Base-by-base conservation (phyloP, 2,888 invertebrate genomes). In the Drosophila putrida region DNA sequence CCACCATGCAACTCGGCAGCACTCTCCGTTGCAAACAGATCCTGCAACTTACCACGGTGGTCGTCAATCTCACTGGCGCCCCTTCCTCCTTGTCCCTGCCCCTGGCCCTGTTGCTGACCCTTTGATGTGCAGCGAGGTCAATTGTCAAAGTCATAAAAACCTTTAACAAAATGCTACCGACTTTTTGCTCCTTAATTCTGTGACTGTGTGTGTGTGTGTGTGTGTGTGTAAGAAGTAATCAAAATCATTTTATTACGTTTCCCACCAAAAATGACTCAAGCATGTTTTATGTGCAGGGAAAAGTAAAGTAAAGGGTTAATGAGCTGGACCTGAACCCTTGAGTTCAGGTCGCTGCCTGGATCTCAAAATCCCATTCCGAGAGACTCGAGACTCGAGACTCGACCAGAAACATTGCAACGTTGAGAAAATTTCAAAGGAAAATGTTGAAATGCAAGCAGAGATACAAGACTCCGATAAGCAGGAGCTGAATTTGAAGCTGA, bases 121-220 rank as follows among this genome's bases (percentile, higher is more conserved):
- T 60, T 65, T 66, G 73, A 60, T 58, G n/a, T 58, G 49, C 63
- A 47, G 46, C 69, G 63, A 55, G 82, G 73, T 88, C 86, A 82
- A 67, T 75, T 81, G 82, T 82, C 87, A 88, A 82, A 86, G 89
- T 41, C 83, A 74, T 83, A 86, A 82, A 81, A 47, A 59, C 38
- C 44, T 49, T 53, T 55, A 62, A 75, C 38, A 58, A 61, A 51
- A 47, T 55, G 62, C 75, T 72, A 73, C 78, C 58, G 84, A 65
- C 5, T 20, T 20, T 5, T 71, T 54, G 58, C 78, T 81, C 71
- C 80, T 74, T 66, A 20, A 73, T 69, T 60, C 8, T 31, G 31
- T 9, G n/a, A n/a, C n/a, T n/a, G 58, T 31, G 43, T 25, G 27
- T 6, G 43, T 11, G 35, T 33, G 27, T 33, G 46, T 20, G 15